Base-by-base conservation (phyloP, 2,797 vertebrate species). In the Melanotaenia pygmaea region DNA sequence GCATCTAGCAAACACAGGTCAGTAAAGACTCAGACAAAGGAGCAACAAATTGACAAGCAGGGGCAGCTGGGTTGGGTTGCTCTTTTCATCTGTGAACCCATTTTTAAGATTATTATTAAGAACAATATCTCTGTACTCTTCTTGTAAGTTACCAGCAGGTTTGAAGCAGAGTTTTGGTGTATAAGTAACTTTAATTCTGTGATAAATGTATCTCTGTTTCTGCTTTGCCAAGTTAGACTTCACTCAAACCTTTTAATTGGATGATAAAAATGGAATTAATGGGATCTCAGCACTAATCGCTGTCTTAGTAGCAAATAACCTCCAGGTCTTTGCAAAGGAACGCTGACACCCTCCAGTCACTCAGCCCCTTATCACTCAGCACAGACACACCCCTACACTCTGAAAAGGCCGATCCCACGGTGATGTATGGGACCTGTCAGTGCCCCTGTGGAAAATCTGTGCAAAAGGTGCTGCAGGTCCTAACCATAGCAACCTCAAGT, bases 371-470 rank as follows among this genome's bases (percentile, higher is more conserved):
- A 91, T 92, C 87, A 62, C 82, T 87, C 43, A 64, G 77, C 83
- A 80, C 88, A 89, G 87, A 86, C 86, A 24, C 68, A 38, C 68
- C 65, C 51, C 68, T 86, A 79, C 81, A 71, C 73, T 74, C 35
- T 50, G 65, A 80, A 74, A 79, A 76, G 84, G 76, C 63, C 72
- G 66, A 18, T 77, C 85, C 86, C 77, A 13, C 34, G 47, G 74
- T 93, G 91, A 92, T 92, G 79, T 83, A 93, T 92, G 86, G 91
- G 72, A 67, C 59, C 79, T 91, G 88, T 90, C 90, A 85, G 68
- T 60, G 78, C 80, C 83, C 75, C 75, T 9, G 51, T 76, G 79
- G 80, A 64, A 76, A 84, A 82, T 89, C 70, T 83, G 76, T 81
- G 77, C 69, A 87, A 72, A 72, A 74, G 83, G 85, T 81, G 72